Percentiles rank a stretch among this genome's conserved stretches.
These are phyloP conservation scores for Toxotes lorentzi DNA, from an alignment of 2,797 vertebrate species.

Conservation along the genomic window DNA sequence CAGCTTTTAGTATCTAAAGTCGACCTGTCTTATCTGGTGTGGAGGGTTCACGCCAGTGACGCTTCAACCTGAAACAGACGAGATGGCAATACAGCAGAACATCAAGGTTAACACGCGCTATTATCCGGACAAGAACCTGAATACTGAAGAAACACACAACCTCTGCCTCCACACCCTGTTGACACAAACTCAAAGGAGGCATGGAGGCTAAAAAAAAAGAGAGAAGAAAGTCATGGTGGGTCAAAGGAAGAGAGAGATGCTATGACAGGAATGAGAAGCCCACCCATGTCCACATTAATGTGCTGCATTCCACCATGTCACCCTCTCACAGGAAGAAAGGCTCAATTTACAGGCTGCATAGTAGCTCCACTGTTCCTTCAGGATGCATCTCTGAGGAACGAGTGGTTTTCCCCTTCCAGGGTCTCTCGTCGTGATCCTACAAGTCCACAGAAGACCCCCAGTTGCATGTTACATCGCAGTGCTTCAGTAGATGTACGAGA, in stretches of 20 bases:
- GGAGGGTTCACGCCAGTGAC: not conserved
- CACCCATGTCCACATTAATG: slow-evolving; percentile 85
- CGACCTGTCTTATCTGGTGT: no score
- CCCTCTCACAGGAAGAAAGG: slow-evolving; percentile 85
- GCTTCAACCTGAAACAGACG: not conserved
- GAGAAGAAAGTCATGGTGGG: slow-evolving; percentile 48
- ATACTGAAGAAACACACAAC: slow-evolving; percentile 14
- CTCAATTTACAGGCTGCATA: slow-evolving; percentile 85
- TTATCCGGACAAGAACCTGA: not conserved
- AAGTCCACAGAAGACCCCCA: slow-evolving; percentile 43
- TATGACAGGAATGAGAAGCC: slow-evolving; percentile 85
- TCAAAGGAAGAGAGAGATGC: slow-evolving; percentile 70
- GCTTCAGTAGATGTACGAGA: slow-evolving; percentile 29
- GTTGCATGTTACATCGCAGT: slow-evolving; percentile 33
- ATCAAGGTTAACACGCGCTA: not conserved
- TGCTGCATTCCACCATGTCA: slow-evolving; percentile 81
- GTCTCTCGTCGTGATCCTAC: slow-evolving; percentile 53
- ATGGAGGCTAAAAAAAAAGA: slow-evolving; percentile 23
- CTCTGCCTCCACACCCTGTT: slow-evolving; percentile 25
- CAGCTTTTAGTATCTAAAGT: no score
- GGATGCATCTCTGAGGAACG: slow-evolving; percentile 59
- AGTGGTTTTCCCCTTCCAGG: slow-evolving; percentile 61
- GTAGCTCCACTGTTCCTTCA: slow-evolving; percentile 81
- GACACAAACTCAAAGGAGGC: slow-evolving; percentile 44
- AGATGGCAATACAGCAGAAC: not conserved